A percentile compares a stretch with the other conserved stretches of the same genome.
Evolutionary conservation across 2,113 vertebrate genomes (phyloP).

Genomic region (Acrocephalus kingi): DNA sequence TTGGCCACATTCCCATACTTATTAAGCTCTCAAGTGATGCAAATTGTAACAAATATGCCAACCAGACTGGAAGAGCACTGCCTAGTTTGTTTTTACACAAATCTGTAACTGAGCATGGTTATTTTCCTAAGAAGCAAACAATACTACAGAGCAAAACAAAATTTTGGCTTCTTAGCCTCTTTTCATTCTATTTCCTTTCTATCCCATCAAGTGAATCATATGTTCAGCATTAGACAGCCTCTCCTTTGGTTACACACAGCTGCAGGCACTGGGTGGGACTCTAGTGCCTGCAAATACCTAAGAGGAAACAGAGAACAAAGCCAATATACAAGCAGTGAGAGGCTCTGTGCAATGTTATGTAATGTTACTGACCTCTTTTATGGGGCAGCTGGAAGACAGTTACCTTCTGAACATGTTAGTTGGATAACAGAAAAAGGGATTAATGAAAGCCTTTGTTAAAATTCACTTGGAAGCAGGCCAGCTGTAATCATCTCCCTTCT

Average conservation of each 20-base stretch:
- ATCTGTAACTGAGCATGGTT: slow-evolving; percentile 14
- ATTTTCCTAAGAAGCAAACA: slow-evolving; percentile 39
- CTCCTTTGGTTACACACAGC: slow-evolving; percentile 42
- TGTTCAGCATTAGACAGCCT: slow-evolving; percentile 9
- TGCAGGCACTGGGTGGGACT: slow-evolving; percentile 59
- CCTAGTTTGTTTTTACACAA: slow-evolving; percentile 31
- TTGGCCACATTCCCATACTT: slow-evolving; percentile 41
- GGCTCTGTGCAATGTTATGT: background rate
- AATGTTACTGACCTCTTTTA: slow-evolving; percentile 55
- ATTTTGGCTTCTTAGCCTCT: slow-evolving; percentile 19
- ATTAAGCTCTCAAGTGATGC: slow-evolving; percentile 53
- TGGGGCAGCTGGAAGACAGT: slow-evolving; percentile 35
- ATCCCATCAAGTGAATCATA: slow-evolving; percentile 35
- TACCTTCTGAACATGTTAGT: slow-evolving; percentile 43
- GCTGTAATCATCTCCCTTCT: slow-evolving; percentile 29
- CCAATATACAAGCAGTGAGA: background rate
- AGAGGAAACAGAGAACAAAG: slow-evolving; percentile 54
- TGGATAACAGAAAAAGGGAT: slow-evolving; percentile 42
- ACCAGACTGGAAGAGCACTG: background rate
- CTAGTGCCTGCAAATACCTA: slow-evolving; percentile 24
- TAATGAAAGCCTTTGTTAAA: slow-evolving; percentile 45
- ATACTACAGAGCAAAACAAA: slow-evolving; percentile 33
- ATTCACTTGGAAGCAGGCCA: slow-evolving; percentile 35
- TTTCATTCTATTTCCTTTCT: slow-evolving; percentile 22
- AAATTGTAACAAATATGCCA: slow-evolving; percentile 59